Conservation (phyloP, 2,888 invertebrate species). For the Acleris literana region DNA sequence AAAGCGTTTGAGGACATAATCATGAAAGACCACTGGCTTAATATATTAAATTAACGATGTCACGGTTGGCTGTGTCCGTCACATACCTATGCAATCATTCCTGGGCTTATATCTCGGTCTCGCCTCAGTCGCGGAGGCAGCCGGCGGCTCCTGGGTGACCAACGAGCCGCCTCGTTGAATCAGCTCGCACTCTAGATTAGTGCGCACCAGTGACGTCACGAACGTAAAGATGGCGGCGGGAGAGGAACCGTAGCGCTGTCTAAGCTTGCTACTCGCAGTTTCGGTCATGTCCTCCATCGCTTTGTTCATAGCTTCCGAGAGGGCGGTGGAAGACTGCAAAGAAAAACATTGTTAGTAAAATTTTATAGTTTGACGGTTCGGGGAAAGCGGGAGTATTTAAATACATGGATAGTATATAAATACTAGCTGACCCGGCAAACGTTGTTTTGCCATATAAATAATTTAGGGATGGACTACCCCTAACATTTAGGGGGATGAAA, state of each 20-base stretch:
- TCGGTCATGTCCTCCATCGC: conserved; percentile 97
- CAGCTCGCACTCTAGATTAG: conserved; percentile 96
- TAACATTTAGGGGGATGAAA: too few relatives aligned
- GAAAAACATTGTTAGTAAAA: too few relatives aligned
- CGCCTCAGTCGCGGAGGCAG: conserved; percentile 6
- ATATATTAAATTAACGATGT: too few relatives aligned
- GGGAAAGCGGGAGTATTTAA: too few relatives aligned
- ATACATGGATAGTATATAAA: too few relatives aligned
- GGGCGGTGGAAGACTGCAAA: conserved; percentile 85
- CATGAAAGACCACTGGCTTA: too few relatives aligned
- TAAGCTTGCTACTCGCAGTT: conserved; percentile 91
- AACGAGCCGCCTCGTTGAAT: conserved; percentile 94
- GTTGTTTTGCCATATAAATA: too few relatives aligned
- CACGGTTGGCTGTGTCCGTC: background rate
- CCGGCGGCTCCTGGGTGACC: conserved; percentile 56
- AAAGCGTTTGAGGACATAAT: too few relatives aligned
- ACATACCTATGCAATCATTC: conserved; percentile 90
- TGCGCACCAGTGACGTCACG: conserved; percentile 94
- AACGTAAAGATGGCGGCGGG: conserved; percentile 89
- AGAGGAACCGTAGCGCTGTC: conserved; percentile 85
- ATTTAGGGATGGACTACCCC: too few relatives aligned
- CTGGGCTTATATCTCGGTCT: conserved; percentile 87
- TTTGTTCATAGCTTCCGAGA: conserved; percentile 94
- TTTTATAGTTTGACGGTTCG: too few relatives aligned
- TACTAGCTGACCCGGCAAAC: too few relatives aligned